phyloP scores from a whole-genome alignment of 2,888 invertebrate species.

The Drosophila lacicola region DNA sequence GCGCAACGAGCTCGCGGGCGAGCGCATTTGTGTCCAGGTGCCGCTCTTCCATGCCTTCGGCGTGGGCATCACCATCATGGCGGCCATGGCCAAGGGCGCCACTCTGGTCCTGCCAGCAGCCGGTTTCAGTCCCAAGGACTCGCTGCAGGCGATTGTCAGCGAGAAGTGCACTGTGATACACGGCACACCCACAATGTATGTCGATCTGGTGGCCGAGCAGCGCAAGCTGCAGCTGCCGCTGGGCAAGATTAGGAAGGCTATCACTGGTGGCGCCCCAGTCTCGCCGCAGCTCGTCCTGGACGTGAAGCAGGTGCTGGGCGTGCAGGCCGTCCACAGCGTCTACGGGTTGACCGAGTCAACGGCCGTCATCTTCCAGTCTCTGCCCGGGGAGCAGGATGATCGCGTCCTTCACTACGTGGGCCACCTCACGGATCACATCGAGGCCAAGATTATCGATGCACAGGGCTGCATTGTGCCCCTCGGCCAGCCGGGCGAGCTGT shows the following conservation, averaged over 20 bases:
- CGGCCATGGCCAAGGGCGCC: constrained; percentile 87
- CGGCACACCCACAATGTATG: constrained; percentile 95
- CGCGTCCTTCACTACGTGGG: constrained; percentile 86
- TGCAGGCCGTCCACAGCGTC: constrained; percentile 86
- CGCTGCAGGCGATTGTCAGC: constrained; percentile 88
- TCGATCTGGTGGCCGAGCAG: constrained; percentile 89
- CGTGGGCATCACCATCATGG: constrained; percentile 87
- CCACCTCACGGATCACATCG: constrained; percentile 86
- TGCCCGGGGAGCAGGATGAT: constrained; percentile 85
- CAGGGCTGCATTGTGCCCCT: constrained; percentile 88
- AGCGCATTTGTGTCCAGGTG: constrained; percentile 88
- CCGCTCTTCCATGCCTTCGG: constrained; percentile 95
- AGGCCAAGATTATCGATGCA: constrained; percentile 87
- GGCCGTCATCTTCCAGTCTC: constrained; percentile 86
- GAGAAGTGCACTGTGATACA: constrained; percentile 90
- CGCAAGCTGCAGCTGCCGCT: constrained; percentile 85
- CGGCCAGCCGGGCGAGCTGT: constrained; percentile 90
- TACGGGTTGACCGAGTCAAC: constrained; percentile 88
- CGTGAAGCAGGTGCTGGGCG: constrained; percentile 85
- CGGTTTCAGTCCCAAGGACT: constrained; percentile 87
- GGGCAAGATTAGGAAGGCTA: constrained; percentile 86
- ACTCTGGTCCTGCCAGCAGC: constrained; percentile 88
- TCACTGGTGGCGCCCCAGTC: constrained; percentile 91
- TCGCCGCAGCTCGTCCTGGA: constrained; percentile 87
- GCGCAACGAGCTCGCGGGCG: constrained; percentile 84